Conservation (phyloP, 2,888 invertebrate species). For the Alloscopus bannaensis region DNA sequence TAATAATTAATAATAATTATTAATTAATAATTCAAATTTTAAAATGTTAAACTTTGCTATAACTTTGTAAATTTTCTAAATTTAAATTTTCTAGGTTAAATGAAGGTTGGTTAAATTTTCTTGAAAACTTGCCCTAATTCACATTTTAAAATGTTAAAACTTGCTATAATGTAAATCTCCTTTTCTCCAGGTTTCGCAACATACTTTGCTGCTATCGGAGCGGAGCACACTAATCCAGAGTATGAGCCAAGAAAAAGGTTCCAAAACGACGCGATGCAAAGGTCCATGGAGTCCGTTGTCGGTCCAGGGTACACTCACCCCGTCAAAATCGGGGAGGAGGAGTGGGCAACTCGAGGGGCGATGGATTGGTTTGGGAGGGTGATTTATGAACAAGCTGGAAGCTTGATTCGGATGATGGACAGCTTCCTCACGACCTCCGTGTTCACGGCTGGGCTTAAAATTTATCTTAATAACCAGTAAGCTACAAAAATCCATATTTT, state of each 20-base stretch:
- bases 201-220: slow-evolving; percentile 59
- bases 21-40: no score
- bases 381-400: slow-evolving; percentile 68
- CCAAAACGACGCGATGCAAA: slow-evolving; percentile 63
- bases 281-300: slow-evolving; percentile 66
- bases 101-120: no score
- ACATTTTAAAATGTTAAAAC: not conserved
- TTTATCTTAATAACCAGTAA: slow-evolving; percentile 55
- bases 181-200: slow-evolving; percentile 64
- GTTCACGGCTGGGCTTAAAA: slow-evolving; percentile 43
- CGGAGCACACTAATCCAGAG: slow-evolving; percentile 55
- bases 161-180: not conserved
- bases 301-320: slow-evolving; percentile 64
- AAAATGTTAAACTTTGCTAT: no score
- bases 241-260: slow-evolving; percentile 65
- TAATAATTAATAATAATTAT: no score
- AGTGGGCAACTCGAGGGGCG: slow-evolving; percentile 45
- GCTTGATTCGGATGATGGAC: slow-evolving; percentile 69
- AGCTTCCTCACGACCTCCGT: slow-evolving; percentile 54
- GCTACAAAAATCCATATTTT: slow-evolving; percentile 4
- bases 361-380: slow-evolving; percentile 68
- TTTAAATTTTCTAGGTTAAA: no score
- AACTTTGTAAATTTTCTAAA: no score
- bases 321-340: slow-evolving; percentile 64
- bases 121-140: no score